Evolutionary conservation across 92 coral and sea anemone genomes (phyloP).

Genomic region (Paramuricea clavata): DNA sequence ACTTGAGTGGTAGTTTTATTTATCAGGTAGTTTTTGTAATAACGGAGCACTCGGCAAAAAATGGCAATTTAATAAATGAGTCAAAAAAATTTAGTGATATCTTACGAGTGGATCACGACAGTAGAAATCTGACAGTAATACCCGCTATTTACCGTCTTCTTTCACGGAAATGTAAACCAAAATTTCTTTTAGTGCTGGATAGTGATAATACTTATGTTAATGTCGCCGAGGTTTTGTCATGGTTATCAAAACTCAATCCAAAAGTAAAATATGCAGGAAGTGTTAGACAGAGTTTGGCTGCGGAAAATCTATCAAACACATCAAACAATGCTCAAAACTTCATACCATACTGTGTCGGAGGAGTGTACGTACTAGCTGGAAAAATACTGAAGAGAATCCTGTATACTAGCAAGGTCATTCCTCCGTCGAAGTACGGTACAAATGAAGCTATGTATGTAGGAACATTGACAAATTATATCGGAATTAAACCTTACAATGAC

Average conservation of each 20-base stretch:
- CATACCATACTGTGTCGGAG: background rate
- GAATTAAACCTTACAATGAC: constrained; percentile 9
- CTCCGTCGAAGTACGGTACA: background rate
- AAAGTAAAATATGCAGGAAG: background rate
- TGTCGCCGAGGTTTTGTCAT: background rate
- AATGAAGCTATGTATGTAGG: constrained; percentile 51
- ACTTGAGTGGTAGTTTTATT: background rate
- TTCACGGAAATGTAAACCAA: constrained; percentile 3
- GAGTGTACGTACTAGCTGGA: constrained; percentile 33
- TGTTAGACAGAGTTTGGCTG: background rate
- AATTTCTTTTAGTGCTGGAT: constrained; percentile 6
- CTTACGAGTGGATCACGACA: background rate
- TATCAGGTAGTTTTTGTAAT: constrained; percentile 34
- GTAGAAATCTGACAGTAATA: background rate
- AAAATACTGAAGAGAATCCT: constrained; percentile 4
- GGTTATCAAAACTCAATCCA: constrained; percentile 15
- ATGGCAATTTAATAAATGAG: constrained; percentile 22
- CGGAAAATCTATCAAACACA: background rate
- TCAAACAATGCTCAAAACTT: background rate
- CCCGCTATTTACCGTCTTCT: background rate
- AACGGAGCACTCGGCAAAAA: background rate
- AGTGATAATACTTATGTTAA: constrained; percentile 6
- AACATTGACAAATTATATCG: background rate
- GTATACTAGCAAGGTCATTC: constrained; percentile 22
- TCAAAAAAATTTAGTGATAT: constrained; percentile 25